phyloP scores from a whole-genome alignment of 2,113 vertebrate genomes.

The Telmatochromis sp. region DNA sequence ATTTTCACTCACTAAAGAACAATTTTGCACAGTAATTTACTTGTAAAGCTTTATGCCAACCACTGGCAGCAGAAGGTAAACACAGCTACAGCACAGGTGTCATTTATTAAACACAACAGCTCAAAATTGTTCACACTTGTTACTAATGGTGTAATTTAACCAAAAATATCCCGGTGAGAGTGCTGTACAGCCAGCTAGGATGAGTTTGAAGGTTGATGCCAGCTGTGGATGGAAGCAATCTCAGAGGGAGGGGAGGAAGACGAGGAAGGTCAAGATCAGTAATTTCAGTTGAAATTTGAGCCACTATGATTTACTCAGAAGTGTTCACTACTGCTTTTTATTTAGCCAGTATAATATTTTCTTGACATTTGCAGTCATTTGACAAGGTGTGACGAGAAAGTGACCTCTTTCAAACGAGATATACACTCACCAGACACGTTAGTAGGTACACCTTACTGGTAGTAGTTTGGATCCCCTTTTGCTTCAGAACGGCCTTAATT shows the following conservation, averaged over 20 bases:
- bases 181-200: background rate
- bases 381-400: background rate
- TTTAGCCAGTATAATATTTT: background rate
- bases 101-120: background rate
- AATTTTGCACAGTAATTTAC: background rate
- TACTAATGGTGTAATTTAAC: background rate
- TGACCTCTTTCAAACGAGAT: background rate
- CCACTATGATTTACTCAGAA: background rate
- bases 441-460: background rate
- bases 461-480: background rate
- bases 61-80: background rate
- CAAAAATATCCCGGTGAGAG: background rate
- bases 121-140: background rate
- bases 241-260: background rate
- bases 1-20: background rate
- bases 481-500: fast-evolving
- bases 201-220: background rate
- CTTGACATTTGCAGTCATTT: fast-evolving
- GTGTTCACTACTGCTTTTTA: background rate
- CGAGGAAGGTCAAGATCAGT: fast-evolving
- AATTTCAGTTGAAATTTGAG: background rate
- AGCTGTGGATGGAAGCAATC: background rate
- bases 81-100: background rate
- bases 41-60: background rate
- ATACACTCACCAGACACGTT: fast-evolving